These are phyloP conservation scores for Lasioglossum vierecki DNA, from an alignment of 2,888 invertebrate species.

Conservation along the genomic window DNA sequence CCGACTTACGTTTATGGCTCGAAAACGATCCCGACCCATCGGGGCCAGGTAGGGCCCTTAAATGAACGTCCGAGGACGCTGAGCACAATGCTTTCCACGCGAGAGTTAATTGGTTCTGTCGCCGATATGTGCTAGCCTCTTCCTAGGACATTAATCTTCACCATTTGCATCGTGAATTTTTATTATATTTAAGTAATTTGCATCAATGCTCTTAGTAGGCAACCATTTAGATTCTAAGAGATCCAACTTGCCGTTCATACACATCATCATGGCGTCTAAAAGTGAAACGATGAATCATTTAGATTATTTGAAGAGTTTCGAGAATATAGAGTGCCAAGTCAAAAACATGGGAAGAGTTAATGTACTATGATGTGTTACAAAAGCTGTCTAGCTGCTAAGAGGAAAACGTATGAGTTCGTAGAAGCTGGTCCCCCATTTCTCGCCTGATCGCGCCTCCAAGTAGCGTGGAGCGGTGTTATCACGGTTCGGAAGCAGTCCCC, in stretches of 20 bases:
- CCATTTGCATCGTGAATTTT: not conserved
- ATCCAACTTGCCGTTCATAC: not conserved
- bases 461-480: constrained; percentile 21
- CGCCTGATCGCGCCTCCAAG: not conserved
- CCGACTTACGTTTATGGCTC: constrained; percentile 67
- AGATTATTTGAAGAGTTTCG: not conserved
- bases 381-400: not conserved
- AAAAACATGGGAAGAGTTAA: not conserved
- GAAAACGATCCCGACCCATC: constrained; percentile 61
- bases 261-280: not conserved
- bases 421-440: not conserved
- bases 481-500: constrained; percentile 44
- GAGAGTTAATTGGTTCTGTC: not conserved
- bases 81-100: not conserved
- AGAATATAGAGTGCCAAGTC: not conserved
- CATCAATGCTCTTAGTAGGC: not conserved
- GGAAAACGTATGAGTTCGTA: not conserved
- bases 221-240: not conserved
- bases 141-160: not conserved
- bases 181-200: not conserved
- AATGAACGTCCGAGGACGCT: constrained; percentile 12
- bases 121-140: not conserved
- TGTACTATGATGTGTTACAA: not conserved
- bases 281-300: not conserved
- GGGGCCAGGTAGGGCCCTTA: constrained; percentile 37